phyloP scores from a whole-genome alignment of 2,797 vertebrate species.

The Toxotes lorentzi region DNA sequence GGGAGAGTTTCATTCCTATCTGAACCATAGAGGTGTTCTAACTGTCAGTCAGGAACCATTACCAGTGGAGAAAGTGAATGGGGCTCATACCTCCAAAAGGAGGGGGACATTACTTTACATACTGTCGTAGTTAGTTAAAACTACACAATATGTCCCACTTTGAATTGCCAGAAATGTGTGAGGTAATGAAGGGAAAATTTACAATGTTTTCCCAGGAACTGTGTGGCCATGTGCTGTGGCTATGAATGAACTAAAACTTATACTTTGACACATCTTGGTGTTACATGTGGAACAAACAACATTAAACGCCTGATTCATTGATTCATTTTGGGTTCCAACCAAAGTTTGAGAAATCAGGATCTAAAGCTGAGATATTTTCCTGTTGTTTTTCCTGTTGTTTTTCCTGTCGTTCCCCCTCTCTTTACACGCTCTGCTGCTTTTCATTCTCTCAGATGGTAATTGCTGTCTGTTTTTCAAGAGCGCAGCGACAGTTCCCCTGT shows the following conservation, averaged over 20 bases:
- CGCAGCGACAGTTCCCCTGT: constrained; percentile 55
- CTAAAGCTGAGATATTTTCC: constrained; percentile 54
- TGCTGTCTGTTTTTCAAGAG: constrained; percentile 72
- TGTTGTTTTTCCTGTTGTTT: too few relatives aligned
- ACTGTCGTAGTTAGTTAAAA: background rate
- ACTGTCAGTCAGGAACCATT: background rate
- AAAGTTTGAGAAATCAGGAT: constrained; percentile 43
- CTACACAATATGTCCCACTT: background rate
- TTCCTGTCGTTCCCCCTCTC: constrained; percentile 45
- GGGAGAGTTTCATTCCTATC: background rate
- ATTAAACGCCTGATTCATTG: constrained; percentile 25
- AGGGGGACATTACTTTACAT: background rate
- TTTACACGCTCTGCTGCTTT: constrained; percentile 70
- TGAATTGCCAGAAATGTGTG: background rate
- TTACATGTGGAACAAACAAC: constrained; percentile 31
- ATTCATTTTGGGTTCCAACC: constrained; percentile 49
- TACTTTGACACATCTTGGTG: constrained; percentile 39
- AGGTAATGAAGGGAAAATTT: constrained; percentile 7
- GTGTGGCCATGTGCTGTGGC: too few relatives aligned
- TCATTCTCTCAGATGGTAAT: constrained; percentile 69
- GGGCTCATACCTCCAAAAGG: background rate
- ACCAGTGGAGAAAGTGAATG: background rate
- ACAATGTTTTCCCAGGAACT: constrained; percentile 18
- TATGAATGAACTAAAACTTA: constrained; percentile 20
- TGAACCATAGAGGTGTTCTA: background rate